Evolutionary conservation across 2,797 vertebrate species (phyloP), one percentile per base, ranked within the genome.

Genomic region (Molossus molossus): DNA sequence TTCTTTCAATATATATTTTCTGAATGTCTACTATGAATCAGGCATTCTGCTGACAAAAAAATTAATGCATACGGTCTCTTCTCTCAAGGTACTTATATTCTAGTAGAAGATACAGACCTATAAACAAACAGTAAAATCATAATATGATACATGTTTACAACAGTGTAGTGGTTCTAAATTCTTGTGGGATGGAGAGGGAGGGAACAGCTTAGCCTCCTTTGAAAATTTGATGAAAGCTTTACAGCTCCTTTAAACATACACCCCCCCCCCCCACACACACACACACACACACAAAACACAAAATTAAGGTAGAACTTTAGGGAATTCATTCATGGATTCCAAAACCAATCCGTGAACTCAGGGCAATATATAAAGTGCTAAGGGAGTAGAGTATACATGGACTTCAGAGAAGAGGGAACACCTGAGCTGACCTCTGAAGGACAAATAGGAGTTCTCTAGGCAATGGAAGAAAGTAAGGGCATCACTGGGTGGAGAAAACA

Each of bases 1-100:
- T 72, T 94, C 27, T 91, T 91, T 77, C 33, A 94, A 75, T 20
- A 65, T 37, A 73, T 20, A 57, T 53, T 81, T 96, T 89, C 45
- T 84, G 37, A 25, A 90, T 53, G 25, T 25, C 72, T 77, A 45
- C 48, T 85, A 65, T 27, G 67, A 93, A 76, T n/a, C 6, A 40
- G 62, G 55, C 53, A 94, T 62, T 82, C 58, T 86, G 40, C 62
- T 72, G 70, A 80, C 23, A 62, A 37, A 86, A 70, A 72, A 9
- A 89, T 23, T 53, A 87, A 73, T 27, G 81, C 11, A n/a, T 27
- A 70, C 3, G 64, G n/a, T 72, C 37, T n/a, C 57, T 85, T 64
- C 33, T 80, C 62, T 93, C 64, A 57, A 94, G 40, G 14, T 27
- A 90, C n/a, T 92, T 55, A 80, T 2, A 21, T 55, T 82, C 72